Percentiles rank a stretch among this genome's conserved stretches.
These are phyloP conservation scores for Drosophila mettleri DNA, from an alignment of 2,888 invertebrate species.

Conservation along the genomic window DNA sequence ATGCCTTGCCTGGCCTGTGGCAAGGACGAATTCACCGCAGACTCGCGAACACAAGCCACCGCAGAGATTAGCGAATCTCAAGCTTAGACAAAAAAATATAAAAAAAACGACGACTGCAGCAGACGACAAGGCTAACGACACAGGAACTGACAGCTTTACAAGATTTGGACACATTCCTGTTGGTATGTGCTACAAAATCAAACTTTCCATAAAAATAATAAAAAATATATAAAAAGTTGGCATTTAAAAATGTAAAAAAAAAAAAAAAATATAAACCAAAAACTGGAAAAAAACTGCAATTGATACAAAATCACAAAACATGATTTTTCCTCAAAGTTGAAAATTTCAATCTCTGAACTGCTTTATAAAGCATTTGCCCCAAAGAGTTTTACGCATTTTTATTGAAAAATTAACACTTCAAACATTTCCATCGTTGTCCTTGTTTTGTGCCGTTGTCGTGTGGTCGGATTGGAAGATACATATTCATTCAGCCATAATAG, in stretches of 20 bases:
- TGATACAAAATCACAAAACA: conserved; percentile 78
- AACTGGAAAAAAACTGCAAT: conserved; percentile 73
- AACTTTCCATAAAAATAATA: conserved; percentile 45
- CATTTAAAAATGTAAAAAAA: conserved; percentile 61
- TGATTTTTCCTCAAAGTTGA: background rate
- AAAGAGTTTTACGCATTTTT: conserved; percentile 53
- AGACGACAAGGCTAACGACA: conserved; percentile 24
- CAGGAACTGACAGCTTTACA: conserved; percentile 65
- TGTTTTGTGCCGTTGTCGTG: conserved; percentile 2
- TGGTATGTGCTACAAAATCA: conserved; percentile 1
- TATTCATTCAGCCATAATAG: conserved; percentile 67
- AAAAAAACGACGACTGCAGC: conserved; percentile 69
- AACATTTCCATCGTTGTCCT: conserved; percentile 54
- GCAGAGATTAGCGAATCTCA: conserved; percentile 81
- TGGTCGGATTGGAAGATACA: background rate
- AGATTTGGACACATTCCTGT: conserved; percentile 11
- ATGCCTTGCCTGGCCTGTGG: conserved; percentile 88
- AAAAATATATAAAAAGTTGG: conserved; percentile 62
- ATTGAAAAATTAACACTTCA: conserved; percentile 74
- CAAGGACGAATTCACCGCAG: conserved; percentile 69
- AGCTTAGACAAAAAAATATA: conserved; percentile 65
- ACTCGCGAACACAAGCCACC: conserved; percentile 82
- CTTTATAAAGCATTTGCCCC: conserved; percentile 72
- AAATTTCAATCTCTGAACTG: conserved; percentile 30
- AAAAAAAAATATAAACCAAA: conserved; percentile 35